Base-by-base conservation (phyloP, 2,113 vertebrate genomes). In the Recurvirostra avosetta region DNA sequence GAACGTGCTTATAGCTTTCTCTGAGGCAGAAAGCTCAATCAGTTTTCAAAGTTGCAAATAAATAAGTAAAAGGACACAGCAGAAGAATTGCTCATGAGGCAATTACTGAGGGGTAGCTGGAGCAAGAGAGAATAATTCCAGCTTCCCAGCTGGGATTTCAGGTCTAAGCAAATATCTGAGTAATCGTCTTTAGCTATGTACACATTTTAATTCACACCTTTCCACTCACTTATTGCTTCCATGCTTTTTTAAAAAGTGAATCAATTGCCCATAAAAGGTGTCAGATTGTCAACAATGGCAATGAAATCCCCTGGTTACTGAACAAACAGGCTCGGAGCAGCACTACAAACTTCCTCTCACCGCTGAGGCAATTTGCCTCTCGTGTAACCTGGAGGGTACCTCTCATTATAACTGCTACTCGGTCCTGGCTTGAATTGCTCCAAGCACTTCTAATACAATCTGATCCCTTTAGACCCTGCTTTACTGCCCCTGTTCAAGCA, bases 401-500 rank as follows among this genome's bases (percentile, higher is more conserved):
- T 91, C 91, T 96, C 89, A 58, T 91, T 92, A 65, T 56, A 94
- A 94, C 38, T 92, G 74, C 86, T 91, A 38, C 87, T 95, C 5
- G 1, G 80, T 68, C 88, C 74, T 87, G 86, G 91, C 86, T 94
- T 94, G 88, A 95, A 96, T 92, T 92, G 95, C 96, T 95, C 80
- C 91, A 53, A 94, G 68, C 83, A 67, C 92, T 97, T 95, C 92
- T 95, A 96, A 87, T 90, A 96, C 95, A 94, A 91, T 92, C 89
- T 82, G 94, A 96, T 95, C 97, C 95, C 91, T 90, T 94, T 80
- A 95, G 88, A 94, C 89, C 53, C 94, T 34, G 61, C 94, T 96
- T 96, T 96, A 97, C 90, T 93, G 94, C 94, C 96, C 95, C 58
- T 94, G 92, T 73, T 94, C 87, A 96, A 96, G 94, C 96, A 96